Conservation (phyloP, 2,888 invertebrate species). For the Acrobasis repandana region DNA sequence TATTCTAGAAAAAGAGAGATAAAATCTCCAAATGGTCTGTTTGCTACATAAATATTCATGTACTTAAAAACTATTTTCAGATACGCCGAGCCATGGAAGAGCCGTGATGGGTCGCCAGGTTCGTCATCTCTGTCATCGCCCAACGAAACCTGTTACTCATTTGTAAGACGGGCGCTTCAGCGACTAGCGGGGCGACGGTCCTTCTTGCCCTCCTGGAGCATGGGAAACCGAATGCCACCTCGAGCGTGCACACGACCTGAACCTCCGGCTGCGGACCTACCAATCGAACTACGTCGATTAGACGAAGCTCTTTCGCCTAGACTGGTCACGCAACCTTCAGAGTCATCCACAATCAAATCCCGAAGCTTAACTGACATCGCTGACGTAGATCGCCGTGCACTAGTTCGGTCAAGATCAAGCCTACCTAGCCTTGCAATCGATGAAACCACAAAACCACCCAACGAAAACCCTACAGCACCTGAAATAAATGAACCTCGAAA, state of each 20-base stretch:
- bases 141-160: slow-evolving; percentile 97
- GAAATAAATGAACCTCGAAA: slow-evolving; percentile 81
- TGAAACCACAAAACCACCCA: slow-evolving; percentile 54
- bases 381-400: slow-evolving; percentile 87
- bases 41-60: too few relatives aligned
- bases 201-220: slow-evolving; percentile 91
- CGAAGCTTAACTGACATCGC: slow-evolving; percentile 92
- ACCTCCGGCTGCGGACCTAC: slow-evolving; percentile 90
- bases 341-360: slow-evolving; percentile 87
- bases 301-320: slow-evolving; percentile 81
- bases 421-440: slow-evolving; percentile 85
- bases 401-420: slow-evolving; percentile 89
- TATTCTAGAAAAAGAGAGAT: too few relatives aligned
- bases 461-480: slow-evolving; percentile 50
- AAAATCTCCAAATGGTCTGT: too few relatives aligned
- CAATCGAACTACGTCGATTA: slow-evolving; percentile 92
- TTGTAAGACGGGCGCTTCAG: slow-evolving; percentile 93
- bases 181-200: slow-evolving; percentile 90
- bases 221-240: slow-evolving; percentile 57
- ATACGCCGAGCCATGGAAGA: slow-evolving; percentile 71
- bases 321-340: slow-evolving; percentile 75
- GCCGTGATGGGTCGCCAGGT: slow-evolving; percentile 85
- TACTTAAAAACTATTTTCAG: slow-evolving; percentile 42
- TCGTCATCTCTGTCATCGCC: slow-evolving; percentile 95
- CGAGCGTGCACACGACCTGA: slow-evolving; percentile 86